Base-by-base conservation (phyloP, 2,888 invertebrate species). In the Hanleya hanleyi region DNA sequence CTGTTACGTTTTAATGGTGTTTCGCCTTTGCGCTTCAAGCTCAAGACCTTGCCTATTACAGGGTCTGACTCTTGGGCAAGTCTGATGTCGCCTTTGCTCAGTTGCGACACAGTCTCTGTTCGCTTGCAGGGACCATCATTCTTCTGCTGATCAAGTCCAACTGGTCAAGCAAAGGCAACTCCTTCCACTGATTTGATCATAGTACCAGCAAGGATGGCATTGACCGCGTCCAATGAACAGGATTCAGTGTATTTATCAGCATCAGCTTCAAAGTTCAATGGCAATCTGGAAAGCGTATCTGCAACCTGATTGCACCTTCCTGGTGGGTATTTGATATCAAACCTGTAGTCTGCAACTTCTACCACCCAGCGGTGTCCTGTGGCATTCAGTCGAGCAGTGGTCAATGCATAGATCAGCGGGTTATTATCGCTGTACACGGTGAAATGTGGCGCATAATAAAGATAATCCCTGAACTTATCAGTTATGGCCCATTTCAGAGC, bases 401-500 rank as follows among this genome's bases (percentile, higher is more conserved):
- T 67, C 5, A 73, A 47, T 26, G 67, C 36, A 37, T 73, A 73
- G 5, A 67, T 76, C 15, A 70, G 64, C 9, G 70, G 71, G 29
- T 71, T 74, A 41, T 72, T 72, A 49, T 36, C 64, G 22, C n/a
- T 64, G 1, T 36, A 64, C 15, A 33, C 35, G n/a, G 35, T 37
- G 29, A 64, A 64, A 29, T 18, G 38, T 1, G 26, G 18, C 41
- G 37, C 51, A 15, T 69, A 69, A 33, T 49, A 74, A 2, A 76
- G 62, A 38, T 73, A 73, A 33, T 76, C 70, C 15, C 6, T 18
- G 37, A 73, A 73, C 33, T 70, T 70, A 6, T 75, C 76, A 18
- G 65, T 37, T 7, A 73, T 49, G 1, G 75, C 73, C 72, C 73
- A 73, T 29, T 75, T 73, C 1, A 75, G 32, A 66, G 75, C 75